A percentile compares a stretch with the other conserved stretches of the same genome.
Evolutionary conservation across 2,888 invertebrate genomes (phyloP).

Genomic region (Drosophila stalkeri): DNA sequence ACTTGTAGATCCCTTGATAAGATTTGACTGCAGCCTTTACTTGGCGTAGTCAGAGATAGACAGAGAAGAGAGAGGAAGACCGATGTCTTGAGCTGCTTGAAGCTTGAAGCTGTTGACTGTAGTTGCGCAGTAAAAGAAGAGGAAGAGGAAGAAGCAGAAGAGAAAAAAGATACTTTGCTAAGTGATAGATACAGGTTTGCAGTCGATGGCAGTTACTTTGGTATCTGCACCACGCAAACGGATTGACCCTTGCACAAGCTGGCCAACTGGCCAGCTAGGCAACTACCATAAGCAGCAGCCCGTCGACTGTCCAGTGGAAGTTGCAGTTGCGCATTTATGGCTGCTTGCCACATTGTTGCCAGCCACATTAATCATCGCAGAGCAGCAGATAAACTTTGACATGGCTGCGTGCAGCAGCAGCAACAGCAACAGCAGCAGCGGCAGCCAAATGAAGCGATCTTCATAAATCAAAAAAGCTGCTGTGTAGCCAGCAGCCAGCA

Average conservation of each 20-base stretch:
- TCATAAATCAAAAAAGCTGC: constrained; percentile 68
- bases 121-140: no score
- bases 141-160: neutral
- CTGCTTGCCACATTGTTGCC: constrained; percentile 31
- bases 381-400: constrained; percentile 72
- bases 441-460: constrained; percentile 72
- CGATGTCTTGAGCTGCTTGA: constrained; percentile 3
- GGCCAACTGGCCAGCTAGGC: constrained; percentile 44
- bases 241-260: constrained; percentile 58
- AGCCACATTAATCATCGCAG: constrained; percentile 58
- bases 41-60: neutral
- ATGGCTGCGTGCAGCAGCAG: constrained; percentile 57
- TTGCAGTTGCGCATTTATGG: constrained; percentile 61
- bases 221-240: constrained; percentile 50
- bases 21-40: neutral
- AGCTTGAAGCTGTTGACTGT: neutral
- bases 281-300: constrained; percentile 69
- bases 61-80: neutral
- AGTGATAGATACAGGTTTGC: constrained; percentile 57
- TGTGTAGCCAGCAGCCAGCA: neutral
- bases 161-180: constrained; percentile 28
- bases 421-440: constrained; percentile 13
- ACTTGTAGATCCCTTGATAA: neutral
- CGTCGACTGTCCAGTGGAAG: constrained; percentile 26
- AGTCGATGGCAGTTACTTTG: constrained; percentile 19